Conservation (phyloP, 2,888 invertebrate species). For the Apomyelois bistriatella region DNA sequence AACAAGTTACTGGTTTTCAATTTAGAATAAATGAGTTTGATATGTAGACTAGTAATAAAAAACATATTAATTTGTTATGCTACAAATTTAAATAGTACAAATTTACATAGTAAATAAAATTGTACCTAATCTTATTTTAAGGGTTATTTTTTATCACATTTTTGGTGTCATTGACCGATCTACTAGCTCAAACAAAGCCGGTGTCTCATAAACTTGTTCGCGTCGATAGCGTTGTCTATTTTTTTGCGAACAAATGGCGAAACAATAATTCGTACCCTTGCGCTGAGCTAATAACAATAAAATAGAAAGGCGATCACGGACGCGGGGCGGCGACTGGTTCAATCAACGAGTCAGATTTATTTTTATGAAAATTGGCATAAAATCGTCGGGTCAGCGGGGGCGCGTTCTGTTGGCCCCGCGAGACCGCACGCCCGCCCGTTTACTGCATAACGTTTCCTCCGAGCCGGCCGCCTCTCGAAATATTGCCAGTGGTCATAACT, state of each 20-base stretch:
- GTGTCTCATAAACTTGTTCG: constrained; percentile 51
- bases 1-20: too few relatives aligned
- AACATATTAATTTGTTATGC: too few relatives aligned
- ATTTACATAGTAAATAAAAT: background rate
- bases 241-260: constrained; percentile 71
- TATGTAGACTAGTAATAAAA: too few relatives aligned
- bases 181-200: constrained; percentile 9
- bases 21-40: too few relatives aligned
- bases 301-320: constrained; percentile 75
- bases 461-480: constrained; percentile 57
- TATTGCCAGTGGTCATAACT: constrained; percentile 78
- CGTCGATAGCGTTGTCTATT: constrained; percentile 47
- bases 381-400: constrained; percentile 73
- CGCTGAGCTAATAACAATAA: constrained; percentile 77
- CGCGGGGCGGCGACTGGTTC: constrained; percentile 74
- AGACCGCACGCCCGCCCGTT: constrained; percentile 77
- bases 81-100: too few relatives aligned
- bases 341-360: constrained; percentile 79
- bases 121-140: background rate
- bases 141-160: background rate
- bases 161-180: background rate
- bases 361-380: constrained; percentile 81
- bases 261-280: constrained; percentile 78
- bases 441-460: constrained; percentile 79
- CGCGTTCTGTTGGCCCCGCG: constrained; percentile 61